phyloP scores from a whole-genome alignment of 2,113 vertebrate species.

The Upupa epops region DNA sequence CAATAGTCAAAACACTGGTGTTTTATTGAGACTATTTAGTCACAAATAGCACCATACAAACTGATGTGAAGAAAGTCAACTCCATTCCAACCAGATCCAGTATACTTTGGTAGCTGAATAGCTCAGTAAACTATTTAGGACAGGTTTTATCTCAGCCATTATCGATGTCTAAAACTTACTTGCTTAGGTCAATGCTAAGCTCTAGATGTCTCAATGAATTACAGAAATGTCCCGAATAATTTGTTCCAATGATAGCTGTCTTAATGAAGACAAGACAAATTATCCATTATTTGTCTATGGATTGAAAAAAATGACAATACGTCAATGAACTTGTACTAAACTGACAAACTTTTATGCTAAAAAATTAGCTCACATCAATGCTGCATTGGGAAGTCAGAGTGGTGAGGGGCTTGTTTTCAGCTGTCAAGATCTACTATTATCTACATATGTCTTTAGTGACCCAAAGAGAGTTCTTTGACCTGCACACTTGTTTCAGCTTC shows the following conservation, averaged over 20 bases:
- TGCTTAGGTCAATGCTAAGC: not conserved
- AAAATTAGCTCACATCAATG: not conserved
- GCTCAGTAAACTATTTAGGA: not conserved
- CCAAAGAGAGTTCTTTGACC: not conserved
- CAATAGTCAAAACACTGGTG: not conserved
- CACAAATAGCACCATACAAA: not conserved
- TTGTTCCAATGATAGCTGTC: rapidly evolving
- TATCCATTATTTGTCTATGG: not conserved
- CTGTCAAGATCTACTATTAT: not conserved
- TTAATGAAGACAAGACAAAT: not conserved
- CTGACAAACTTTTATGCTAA: not conserved
- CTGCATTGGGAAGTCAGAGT: not conserved
- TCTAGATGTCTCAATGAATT: not conserved
- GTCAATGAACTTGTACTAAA: rapidly evolving
- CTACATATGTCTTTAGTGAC: not conserved
- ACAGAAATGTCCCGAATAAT: not conserved
- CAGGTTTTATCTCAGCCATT: not conserved
- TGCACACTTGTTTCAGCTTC: not conserved
- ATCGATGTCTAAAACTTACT: not conserved
- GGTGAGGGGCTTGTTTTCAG: not conserved
- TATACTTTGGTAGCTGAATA: not conserved
- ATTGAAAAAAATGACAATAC: not conserved
- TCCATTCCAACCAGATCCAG: not conserved
- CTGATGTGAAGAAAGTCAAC: not conserved
- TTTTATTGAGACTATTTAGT: not conserved